These are phyloP conservation scores for Lineus longissimus DNA, from an alignment of 1,140 invertebrate species.

Conservation along the genomic window DNA sequence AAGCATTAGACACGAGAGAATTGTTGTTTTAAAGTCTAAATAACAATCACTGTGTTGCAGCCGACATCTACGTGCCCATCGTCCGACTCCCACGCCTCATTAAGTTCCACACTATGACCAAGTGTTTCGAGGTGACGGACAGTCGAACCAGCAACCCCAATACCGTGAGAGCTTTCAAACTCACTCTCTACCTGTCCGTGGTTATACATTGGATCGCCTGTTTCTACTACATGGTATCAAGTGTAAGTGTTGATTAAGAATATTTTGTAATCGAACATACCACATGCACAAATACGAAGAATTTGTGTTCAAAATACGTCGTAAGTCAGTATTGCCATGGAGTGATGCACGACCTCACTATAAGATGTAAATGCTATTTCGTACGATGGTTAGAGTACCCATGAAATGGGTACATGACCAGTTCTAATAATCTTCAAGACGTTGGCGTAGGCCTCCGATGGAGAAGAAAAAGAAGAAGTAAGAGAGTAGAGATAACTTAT, in stretches of 20 bases:
- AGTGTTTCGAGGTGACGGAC: conserved; percentile 33
- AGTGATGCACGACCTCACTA: not conserved
- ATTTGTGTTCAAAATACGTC: not conserved
- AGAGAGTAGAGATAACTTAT: no score
- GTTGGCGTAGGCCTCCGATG: no score
- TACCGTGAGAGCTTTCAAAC: conserved; percentile 86
- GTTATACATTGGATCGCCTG: conserved; percentile 95
- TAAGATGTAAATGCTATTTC: no score
- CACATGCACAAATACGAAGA: not conserved
- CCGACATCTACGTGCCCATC: conserved; percentile 17
- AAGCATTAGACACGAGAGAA: no score
- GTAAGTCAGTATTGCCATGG: not conserved
- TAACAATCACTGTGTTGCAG: not conserved
- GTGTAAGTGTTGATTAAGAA: no score
- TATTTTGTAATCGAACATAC: conserved; percentile 62
- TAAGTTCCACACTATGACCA: conserved; percentile 66
- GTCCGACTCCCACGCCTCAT: conserved; percentile 53
- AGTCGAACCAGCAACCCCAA: conserved; percentile 89
- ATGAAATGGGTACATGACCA: no score
- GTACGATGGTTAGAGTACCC: not conserved
- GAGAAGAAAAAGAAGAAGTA: no score
- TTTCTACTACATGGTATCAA: conserved; percentile 89
- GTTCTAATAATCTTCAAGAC: no score
- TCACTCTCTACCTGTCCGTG: conserved; percentile 87
- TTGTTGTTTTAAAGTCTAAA: no score